Evolutionary conservation across 2,113 vertebrate species (phyloP).

Genomic region (Melanostigma gelatinosum): DNA sequence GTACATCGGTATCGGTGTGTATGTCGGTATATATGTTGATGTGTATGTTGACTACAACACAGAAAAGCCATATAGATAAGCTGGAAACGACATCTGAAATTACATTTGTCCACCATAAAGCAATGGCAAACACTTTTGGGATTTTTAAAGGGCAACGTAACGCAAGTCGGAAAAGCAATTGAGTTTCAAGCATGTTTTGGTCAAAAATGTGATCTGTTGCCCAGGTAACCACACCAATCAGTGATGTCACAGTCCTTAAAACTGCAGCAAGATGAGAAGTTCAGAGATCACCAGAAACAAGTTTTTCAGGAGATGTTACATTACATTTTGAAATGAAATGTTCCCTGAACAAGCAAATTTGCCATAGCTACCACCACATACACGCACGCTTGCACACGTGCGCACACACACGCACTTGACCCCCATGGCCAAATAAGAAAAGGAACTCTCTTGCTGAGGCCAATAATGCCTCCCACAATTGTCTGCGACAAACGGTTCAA

Average conservation of each 20-base stretch:
- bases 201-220: background rate
- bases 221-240: background rate
- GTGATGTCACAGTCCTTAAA: background rate
- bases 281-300: background rate
- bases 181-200: background rate
- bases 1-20: background rate
- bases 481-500: no score
- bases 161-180: background rate
- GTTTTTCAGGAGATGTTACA: background rate
- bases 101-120: background rate
- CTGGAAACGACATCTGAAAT: background rate
- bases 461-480: no score
- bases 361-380: background rate
- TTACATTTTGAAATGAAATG: background rate
- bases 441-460: no score
- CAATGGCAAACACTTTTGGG: background rate
- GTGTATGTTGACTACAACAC: background rate
- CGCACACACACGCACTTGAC: no score
- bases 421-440: no score
- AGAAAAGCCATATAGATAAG: background rate
- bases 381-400: no score
- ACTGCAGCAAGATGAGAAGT: background rate
- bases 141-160: background rate
- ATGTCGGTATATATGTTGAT: no score
- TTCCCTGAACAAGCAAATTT: background rate